Evolutionary conservation across 2,113 vertebrate genomes (phyloP).

Genomic region (Campylomormyrus tamandua): DNA sequence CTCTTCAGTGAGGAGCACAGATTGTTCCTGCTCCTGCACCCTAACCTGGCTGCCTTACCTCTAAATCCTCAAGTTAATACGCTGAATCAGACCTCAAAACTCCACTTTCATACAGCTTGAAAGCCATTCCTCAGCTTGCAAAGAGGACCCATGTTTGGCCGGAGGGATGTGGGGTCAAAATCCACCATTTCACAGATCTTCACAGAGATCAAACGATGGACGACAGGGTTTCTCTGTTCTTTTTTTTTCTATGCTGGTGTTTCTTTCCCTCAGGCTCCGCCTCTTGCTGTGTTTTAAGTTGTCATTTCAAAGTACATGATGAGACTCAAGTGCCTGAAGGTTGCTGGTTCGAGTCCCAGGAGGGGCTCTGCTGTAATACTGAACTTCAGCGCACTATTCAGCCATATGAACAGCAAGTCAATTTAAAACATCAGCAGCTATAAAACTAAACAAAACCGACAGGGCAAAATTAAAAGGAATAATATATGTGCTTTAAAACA

Average conservation of each 20-base stretch:
- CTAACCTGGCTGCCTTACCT: background rate
- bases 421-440: background rate
- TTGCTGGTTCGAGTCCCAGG: background rate
- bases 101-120: background rate
- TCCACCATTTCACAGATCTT: background rate
- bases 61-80: background rate
- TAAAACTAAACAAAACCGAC: background rate
- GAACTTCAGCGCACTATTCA: background rate
- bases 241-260: background rate
- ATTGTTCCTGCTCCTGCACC: background rate
- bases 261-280: background rate
- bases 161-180: background rate
- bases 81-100: background rate
- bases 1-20: background rate
- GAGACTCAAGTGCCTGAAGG: background rate
- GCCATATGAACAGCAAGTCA: background rate
- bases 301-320: background rate
- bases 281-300: conserved; percentile 1
- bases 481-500: background rate
- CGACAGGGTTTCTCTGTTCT: background rate
- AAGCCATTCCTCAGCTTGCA: background rate
- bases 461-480: background rate
- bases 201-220: background rate
- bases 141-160: background rate
- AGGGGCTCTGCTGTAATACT: background rate